Evolutionary conservation across 2,888 invertebrate genomes (phyloP), one percentile per base, ranked within the genome.

Genomic region (Nemotelus nigrinus): DNA sequence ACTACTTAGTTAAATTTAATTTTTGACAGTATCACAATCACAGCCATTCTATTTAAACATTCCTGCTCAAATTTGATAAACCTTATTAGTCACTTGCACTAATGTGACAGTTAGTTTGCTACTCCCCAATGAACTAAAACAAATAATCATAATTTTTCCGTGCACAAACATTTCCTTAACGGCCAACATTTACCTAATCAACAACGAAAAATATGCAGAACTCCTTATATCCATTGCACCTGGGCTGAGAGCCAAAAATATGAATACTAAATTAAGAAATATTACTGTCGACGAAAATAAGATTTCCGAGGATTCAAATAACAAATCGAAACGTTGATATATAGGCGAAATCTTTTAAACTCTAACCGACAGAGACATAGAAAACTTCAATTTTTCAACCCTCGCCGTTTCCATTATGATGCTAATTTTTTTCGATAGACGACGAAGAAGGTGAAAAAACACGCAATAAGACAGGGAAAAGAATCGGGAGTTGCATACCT

Each of bases 351-450:
- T 41, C 63, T 10, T 63, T 63, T 63, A 63, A 63, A 43, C 43
- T 7, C 63, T 8, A 63, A 41, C 43, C 63, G 63, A 63, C 63
- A 43, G 41, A 7, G 10, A 43, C 41, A 4, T 41, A 70, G 1
- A 70, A 55, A 70, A 43, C 70, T 53, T 10, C 53, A 70, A 25
- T 70, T 53, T 55, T 43, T 3, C 53, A 53, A 39, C 55, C 70
- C 70, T 63, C 60, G 63, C 60, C n/a, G 45, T 72, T 72, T 72
- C 60, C 72, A 72, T 72, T 58, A 72, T 45, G 72, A 72, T 74
- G 74, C 74, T 74, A 74, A 74, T 74, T 74, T 74, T 74, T 48
- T 41, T 25, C 25, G 0, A 25, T 25, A 25, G 25, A 25, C 60
- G 10, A 60, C 47, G 25, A 45, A 41, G 5, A 6, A 41, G 41